A percentile compares a stretch with the other conserved stretches of the same genome.
phyloP scores from a whole-genome alignment of 2,888 invertebrate genomes.

The Lepetodrilus schrolli region DNA sequence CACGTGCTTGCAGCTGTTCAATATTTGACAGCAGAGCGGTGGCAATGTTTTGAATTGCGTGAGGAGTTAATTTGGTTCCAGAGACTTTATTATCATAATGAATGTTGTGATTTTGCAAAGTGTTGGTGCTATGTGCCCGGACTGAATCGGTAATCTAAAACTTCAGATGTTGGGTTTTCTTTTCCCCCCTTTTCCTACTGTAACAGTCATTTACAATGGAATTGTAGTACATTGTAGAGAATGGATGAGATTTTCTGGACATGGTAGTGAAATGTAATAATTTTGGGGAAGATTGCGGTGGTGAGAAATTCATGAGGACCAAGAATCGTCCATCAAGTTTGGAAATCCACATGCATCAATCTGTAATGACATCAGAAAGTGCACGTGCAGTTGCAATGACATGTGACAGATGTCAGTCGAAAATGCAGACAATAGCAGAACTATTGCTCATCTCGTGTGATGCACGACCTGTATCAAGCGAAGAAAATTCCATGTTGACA shows the following conservation, averaged over 20 bases:
- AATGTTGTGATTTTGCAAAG: no score
- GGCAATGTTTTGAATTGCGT: no score
- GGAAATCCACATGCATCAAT: background rate
- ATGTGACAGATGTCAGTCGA: constrained; percentile 67
- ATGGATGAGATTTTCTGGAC: background rate
- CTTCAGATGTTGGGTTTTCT: no score
- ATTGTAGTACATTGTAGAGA: background rate
- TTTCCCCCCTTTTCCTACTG: no score
- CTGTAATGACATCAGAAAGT: constrained; percentile 54
- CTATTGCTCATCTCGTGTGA: constrained; percentile 70
- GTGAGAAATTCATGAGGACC: no score
- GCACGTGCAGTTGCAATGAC: constrained; percentile 61
- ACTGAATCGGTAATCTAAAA: no score
- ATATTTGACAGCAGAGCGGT: background rate
- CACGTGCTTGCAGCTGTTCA: constrained; percentile 1
- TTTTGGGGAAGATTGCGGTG: background rate
- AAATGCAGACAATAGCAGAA: constrained; percentile 72
- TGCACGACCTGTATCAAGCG: constrained; percentile 68
- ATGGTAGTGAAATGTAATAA: background rate
- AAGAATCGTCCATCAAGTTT: no score
- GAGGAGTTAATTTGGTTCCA: no score
- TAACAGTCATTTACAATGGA: no score
- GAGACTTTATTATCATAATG: no score
- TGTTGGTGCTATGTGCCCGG: no score
- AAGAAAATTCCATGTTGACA: constrained; percentile 45